These are phyloP conservation scores for Gallinago media DNA, from an alignment of 2,113 vertebrate species.

Conservation along the genomic window DNA sequence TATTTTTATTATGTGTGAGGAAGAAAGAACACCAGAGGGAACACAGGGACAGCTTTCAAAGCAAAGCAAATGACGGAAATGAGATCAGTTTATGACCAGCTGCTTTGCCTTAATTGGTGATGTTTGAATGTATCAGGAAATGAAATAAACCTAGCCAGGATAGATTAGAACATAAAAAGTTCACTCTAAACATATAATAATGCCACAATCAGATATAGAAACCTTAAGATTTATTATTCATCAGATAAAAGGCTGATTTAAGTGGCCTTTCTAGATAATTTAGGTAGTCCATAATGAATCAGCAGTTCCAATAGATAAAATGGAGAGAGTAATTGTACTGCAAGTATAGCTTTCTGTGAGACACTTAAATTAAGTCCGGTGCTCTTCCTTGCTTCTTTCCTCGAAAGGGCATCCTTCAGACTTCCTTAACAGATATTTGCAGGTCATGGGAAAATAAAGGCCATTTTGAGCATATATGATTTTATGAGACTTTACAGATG, in stretches of 20 bases:
- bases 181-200: background rate
- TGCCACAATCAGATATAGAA: background rate
- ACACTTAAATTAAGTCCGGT: background rate
- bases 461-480: background rate
- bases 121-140: conserved; percentile 29
- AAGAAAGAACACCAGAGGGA: conserved; percentile 36
- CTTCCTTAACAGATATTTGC: background rate
- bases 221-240: conserved; percentile 5
- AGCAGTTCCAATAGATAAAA: background rate
- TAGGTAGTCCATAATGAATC: background rate
- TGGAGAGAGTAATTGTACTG: background rate
- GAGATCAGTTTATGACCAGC: conserved; percentile 43
- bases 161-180: background rate
- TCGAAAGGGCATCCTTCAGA: background rate
- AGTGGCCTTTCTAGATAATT: background rate
- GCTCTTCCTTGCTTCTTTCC: background rate
- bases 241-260: background rate
- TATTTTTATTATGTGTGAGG: conserved; percentile 49
- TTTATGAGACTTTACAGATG: background rate
- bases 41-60: conserved; percentile 19
- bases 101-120: conserved; percentile 51
- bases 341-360: background rate
- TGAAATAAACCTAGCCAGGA: conserved; percentile 29
- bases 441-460: background rate
- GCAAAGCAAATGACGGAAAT: conserved; percentile 24